Evolutionary conservation across 2,113 vertebrate genomes (phyloP), one percentile per base, ranked within the genome.

Genomic region (Symphodus melops): DNA sequence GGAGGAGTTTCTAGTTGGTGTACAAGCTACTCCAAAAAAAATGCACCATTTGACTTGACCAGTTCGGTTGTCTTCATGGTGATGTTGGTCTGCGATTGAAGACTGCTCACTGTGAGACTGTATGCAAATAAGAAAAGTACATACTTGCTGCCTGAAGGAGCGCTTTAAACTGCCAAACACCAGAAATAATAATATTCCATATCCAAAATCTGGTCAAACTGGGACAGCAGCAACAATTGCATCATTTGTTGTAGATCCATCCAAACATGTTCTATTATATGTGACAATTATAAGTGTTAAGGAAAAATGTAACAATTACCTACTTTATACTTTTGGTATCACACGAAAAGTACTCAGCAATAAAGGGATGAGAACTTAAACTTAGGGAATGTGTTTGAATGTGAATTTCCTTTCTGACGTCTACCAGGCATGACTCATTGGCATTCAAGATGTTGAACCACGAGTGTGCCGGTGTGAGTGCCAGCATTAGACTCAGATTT

Each of bases 401-500:
- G 51, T 58, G 46, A 82, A 41, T 76, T 81, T 75, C 52, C 65
- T 28, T n/a, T 72, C 56, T 68, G 66, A 64, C 70, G 69, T 70
- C 63, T 21, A n/a, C 72, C 13, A 51, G 46, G 16, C 54, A 48
- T 54, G 33, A 71, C 53, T 83, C 72, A 79, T 84, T 86, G 69
- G 20, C 61, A 87, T 79, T 87, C 83, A 62, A 66, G 75, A 81
- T 59, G 73, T n/a, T 48, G 59, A 52, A 25, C 56, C 71, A 44
- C 9, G 44, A 72, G 69, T 46, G 64, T 64, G 72, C 51, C 71
- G 74, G 75, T 80, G 44, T 75, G 81, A 86, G 83, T 81, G 39
- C 52, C 9, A 10, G 20, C 79, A 72, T 85, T 83, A 68, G 79
- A 81, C 58, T 72, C 63, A 77, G 71, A 79, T 80, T 73, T 79